Evolutionary conservation across 2,113 vertebrate genomes (phyloP).

Genomic region (Phainopepla nitens): DNA sequence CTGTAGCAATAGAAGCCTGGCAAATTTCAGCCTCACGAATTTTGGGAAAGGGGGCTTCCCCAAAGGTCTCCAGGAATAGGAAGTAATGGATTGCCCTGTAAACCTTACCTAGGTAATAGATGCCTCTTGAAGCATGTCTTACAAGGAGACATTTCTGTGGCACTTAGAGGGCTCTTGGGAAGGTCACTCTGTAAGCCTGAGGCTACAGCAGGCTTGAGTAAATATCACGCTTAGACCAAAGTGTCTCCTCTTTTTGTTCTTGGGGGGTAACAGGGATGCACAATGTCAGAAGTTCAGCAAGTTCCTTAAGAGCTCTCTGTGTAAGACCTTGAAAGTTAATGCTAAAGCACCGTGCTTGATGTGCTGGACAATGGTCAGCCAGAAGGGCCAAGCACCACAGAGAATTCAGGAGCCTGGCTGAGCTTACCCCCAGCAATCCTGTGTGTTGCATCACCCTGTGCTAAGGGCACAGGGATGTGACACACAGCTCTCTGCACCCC

Average conservation of each 20-base stretch:
- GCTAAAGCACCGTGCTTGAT: background rate
- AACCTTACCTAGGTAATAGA: background rate
- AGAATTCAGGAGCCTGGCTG: background rate
- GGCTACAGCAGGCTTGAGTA: constrained; percentile 10
- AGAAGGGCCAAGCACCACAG: background rate
- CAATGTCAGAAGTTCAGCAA: background rate
- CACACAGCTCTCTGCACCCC: accelerated
- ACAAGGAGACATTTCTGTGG: background rate
- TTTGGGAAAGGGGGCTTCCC: background rate
- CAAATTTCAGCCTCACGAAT: background rate
- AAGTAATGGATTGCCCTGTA: background rate
- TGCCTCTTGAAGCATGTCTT: background rate
- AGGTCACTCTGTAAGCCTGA: background rate
- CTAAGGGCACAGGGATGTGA: background rate
- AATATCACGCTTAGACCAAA: background rate
- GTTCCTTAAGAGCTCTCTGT: background rate
- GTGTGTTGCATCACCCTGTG: background rate
- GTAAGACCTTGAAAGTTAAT: constrained; percentile 43
- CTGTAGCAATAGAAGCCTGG: background rate
- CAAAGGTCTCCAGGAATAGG: background rate
- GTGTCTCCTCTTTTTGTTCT: background rate
- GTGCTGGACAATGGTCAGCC: background rate
- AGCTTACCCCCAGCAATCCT: background rate
- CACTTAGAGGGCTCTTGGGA: background rate
- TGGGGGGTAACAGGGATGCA: background rate